phyloP scores from a whole-genome alignment of 2,888 invertebrate genomes.

The Tricholauxania praeusta region DNA sequence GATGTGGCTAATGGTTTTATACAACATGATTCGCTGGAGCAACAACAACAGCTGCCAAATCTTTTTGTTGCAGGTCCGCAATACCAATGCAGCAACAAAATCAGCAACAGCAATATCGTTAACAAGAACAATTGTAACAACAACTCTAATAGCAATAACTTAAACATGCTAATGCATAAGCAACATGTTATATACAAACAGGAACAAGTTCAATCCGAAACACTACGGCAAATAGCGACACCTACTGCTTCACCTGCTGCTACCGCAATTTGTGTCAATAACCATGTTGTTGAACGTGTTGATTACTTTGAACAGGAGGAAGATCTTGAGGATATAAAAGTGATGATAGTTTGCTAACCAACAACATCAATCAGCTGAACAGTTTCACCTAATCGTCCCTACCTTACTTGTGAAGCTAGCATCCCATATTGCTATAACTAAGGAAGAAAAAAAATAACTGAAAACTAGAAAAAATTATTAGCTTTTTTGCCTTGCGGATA shows the following conservation, averaged over 20 bases:
- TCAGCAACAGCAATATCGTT: conserved; percentile 2
- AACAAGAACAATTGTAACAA: conserved; percentile 5
- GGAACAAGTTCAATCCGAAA: neutral
- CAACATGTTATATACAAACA: conserved; percentile 21
- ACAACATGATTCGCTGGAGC: neutral
- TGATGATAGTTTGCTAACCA: conserved; percentile 53
- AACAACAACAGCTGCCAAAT: conserved; percentile 9
- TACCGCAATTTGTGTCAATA: conserved; percentile 43
- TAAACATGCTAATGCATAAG: too few relatives aligned
- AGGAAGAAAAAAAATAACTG: too few relatives aligned
- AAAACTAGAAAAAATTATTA: neutral
- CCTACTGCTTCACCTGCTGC: conserved; percentile 12
- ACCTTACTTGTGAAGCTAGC: too few relatives aligned
- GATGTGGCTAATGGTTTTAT: too few relatives aligned
- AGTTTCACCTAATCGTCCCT: neutral
- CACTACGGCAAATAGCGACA: neutral
- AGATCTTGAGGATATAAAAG: conserved; percentile 52
- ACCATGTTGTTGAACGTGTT: conserved; percentile 50
- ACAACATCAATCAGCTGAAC: neutral
- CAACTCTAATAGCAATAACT: neutral
- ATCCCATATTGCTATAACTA: too few relatives aligned
- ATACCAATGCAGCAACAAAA: neutral
- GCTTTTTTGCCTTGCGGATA: conserved; percentile 30
- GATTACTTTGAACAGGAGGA: conserved; percentile 53
- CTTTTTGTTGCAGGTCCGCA: conserved; percentile 12